phyloP scores from a whole-genome alignment of 30 jellyfish, hydroid and myxozoan species.

The Aurelia coerulea region DNA sequence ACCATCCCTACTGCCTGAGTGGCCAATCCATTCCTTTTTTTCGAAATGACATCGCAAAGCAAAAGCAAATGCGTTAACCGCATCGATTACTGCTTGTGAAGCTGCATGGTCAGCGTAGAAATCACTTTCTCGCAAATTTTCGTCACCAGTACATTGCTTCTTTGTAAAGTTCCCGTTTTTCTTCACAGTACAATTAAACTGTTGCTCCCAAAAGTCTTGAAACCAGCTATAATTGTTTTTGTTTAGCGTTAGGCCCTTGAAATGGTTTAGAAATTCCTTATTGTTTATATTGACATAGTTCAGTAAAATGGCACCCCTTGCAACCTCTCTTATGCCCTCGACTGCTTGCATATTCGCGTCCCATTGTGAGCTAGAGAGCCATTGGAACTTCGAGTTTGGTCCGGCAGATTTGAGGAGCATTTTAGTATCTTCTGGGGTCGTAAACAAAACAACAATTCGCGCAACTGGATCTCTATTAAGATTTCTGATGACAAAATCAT shows the following conservation, averaged over 20 bases:
- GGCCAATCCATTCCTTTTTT: too few relatives aligned
- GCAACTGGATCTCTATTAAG: slow-evolving; percentile 32
- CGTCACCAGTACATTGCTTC: slow-evolving; percentile 22
- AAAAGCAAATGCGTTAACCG: slow-evolving; percentile 33
- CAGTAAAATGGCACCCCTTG: slow-evolving; percentile 23
- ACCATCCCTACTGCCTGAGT: too few relatives aligned
- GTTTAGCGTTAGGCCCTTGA: slow-evolving; percentile 6
- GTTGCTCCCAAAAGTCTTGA: slow-evolving; percentile 53
- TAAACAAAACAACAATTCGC: slow-evolving; percentile 29
- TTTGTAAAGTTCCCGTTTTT: neutral
- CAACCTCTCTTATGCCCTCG: slow-evolving; percentile 14
- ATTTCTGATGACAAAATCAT: slow-evolving; percentile 28
- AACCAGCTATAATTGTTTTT: slow-evolving; percentile 46
- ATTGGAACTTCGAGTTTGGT: neutral
- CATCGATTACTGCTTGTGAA: slow-evolving; percentile 48
- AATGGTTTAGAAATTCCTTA: slow-evolving; percentile 4
- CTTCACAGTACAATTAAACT: slow-evolving; percentile 34
- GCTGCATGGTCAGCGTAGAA: slow-evolving; percentile 35
- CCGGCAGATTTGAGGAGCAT: slow-evolving; percentile 35
- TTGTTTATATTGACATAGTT: slow-evolving; percentile 20
- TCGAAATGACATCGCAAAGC: slow-evolving; percentile 3
- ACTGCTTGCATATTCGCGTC: slow-evolving; percentile 19
- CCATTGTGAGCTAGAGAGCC: slow-evolving; percentile 47
- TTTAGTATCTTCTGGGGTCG: slow-evolving; percentile 55
- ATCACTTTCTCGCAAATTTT: slow-evolving; percentile 14